Evolutionary conservation across 2,797 vertebrate species (phyloP).

Genomic region (Ataeniobius toweri): DNA sequence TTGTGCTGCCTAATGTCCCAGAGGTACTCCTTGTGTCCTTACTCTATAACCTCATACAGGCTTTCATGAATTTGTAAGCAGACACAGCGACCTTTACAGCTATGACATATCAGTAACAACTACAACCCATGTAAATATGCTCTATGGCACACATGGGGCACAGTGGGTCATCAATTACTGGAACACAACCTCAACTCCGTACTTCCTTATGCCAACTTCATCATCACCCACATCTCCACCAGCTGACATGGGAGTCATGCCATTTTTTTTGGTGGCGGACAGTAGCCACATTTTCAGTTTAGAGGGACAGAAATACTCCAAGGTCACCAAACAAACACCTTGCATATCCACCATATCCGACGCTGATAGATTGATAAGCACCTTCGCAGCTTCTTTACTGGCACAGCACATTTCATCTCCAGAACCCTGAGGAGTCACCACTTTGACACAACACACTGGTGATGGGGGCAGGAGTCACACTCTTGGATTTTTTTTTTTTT

Average conservation of each 20-base stretch:
- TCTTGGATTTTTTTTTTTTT: slow-evolving; percentile 42
- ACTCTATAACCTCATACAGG: slow-evolving; percentile 71
- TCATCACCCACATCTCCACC: slow-evolving; percentile 64
- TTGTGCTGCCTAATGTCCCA: slow-evolving; percentile 57
- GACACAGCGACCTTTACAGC: slow-evolving; percentile 64
- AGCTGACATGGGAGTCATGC: slow-evolving; percentile 64
- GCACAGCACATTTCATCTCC: slow-evolving; percentile 73
- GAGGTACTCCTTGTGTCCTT: slow-evolving; percentile 80
- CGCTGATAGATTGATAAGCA: slow-evolving; percentile 61
- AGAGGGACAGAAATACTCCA: slow-evolving; percentile 63
- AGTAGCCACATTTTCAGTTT: slow-evolving; percentile 59
- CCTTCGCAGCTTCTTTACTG: slow-evolving; percentile 58
- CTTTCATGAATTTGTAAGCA: slow-evolving; percentile 61
- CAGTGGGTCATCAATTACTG: slow-evolving; percentile 74
- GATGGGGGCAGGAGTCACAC: slow-evolving; percentile 67
- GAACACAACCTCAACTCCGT: slow-evolving; percentile 77
- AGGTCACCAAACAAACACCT: slow-evolving; percentile 69
- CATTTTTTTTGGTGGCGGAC: slow-evolving; percentile 63
- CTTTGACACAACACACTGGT: slow-evolving; percentile 71
- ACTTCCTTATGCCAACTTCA: slow-evolving; percentile 67
- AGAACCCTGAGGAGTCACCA: slow-evolving; percentile 68
- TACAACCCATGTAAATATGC: slow-evolving; percentile 46
- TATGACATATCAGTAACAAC: slow-evolving; percentile 58
- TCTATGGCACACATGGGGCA: slow-evolving; percentile 74
- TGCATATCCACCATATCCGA: slow-evolving; percentile 71